These are phyloP conservation scores for Rousettus madagascariensis DNA, from an alignment of 2,797 vertebrate genomes.

Conservation along the genomic window DNA sequence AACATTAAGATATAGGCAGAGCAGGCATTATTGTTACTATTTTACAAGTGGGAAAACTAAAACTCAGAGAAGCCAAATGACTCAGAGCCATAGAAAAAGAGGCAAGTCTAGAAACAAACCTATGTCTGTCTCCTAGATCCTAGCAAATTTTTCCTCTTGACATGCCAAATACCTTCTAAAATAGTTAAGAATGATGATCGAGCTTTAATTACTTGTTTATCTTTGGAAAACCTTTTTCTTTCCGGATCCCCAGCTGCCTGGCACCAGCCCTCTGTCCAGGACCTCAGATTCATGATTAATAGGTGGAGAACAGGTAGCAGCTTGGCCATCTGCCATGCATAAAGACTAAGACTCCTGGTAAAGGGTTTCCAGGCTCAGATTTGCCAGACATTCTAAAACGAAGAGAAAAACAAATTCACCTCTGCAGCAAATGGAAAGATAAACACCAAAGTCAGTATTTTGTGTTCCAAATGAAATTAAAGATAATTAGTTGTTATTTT, in stretches of 20 bases:
- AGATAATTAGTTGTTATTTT: neutral
- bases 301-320: neutral
- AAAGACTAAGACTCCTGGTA: neutral
- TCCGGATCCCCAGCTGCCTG: neutral
- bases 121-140: neutral
- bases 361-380: neutral
- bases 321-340: slow-evolving; percentile 10
- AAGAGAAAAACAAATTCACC: neutral
- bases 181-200: neutral
- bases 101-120: neutral
- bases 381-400: neutral
- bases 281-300: neutral
- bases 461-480: neutral
- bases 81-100: neutral
- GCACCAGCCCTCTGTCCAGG: neutral
- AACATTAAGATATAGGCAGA: neutral
- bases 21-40: neutral
- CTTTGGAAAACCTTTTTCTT: slow-evolving; percentile 10
- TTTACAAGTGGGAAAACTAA: neutral
- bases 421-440: neutral
- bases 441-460: neutral
- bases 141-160: neutral
- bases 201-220: slow-evolving; percentile 3
- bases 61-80: neutral
- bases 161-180: neutral